These are phyloP conservation scores for Pseudorectes ferrugineus DNA, from an alignment of 2,113 vertebrate species.

Conservation along the genomic window DNA sequence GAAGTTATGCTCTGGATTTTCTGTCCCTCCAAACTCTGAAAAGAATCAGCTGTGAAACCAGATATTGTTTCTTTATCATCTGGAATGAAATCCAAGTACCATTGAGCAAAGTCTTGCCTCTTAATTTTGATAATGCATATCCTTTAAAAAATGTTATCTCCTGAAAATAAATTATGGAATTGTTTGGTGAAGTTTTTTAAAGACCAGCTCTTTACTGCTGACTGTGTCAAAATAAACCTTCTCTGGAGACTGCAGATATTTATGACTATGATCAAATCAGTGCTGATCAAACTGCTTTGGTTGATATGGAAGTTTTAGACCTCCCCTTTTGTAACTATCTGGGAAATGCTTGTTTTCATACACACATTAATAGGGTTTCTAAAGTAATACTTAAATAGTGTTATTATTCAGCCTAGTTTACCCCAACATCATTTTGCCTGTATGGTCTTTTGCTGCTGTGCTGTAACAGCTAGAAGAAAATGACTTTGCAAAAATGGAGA, in stretches of 20 bases:
- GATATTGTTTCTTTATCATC: neutral
- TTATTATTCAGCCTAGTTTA: neutral
- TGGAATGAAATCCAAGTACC: neutral
- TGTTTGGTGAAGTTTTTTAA: neutral
- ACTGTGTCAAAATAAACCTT: neutral
- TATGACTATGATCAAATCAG: neutral
- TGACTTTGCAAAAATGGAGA: slow-evolving; percentile 49
- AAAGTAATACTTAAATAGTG: neutral
- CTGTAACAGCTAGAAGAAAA: slow-evolving; percentile 4
- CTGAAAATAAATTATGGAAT: neutral
- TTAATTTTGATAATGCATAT: neutral
- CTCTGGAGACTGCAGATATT: neutral
- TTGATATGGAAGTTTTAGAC: neutral
- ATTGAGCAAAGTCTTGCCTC: neutral
- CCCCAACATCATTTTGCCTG: neutral
- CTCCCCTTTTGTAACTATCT: neutral
- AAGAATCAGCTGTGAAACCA: neutral
- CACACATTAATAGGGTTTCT: neutral
- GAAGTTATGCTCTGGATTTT: neutral
- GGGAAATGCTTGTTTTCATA: neutral
- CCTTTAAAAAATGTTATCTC: neutral
- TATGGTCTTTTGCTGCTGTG: neutral
- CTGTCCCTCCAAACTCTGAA: neutral
- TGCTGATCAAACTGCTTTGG: neutral
- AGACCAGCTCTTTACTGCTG: neutral